phyloP scores from a whole-genome alignment of 1,140 invertebrate genomes.

The Conus betulinus region DNA sequence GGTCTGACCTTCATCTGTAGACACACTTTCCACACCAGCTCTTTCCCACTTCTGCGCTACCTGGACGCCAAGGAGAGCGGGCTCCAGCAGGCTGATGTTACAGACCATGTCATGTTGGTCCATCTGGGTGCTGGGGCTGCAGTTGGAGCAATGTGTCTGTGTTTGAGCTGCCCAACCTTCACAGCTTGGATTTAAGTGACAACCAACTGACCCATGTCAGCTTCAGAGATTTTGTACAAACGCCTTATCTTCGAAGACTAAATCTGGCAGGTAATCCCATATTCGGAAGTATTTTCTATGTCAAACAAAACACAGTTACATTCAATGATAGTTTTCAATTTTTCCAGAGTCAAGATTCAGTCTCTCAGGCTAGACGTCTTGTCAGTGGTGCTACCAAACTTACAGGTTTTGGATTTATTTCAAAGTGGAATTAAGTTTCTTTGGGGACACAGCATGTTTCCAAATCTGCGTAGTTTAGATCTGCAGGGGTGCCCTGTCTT shows the following conservation, averaged over 20 bases:
- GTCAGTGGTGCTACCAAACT: background rate
- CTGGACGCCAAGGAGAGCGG: no score
- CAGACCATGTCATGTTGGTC: background rate
- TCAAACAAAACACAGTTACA: background rate
- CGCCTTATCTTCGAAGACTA: background rate
- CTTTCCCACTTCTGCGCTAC: no score
- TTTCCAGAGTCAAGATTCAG: background rate
- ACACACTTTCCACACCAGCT: no score
- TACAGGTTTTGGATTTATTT: background rate
- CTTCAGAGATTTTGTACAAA: background rate
- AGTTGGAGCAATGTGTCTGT: background rate
- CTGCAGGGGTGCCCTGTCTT: background rate
- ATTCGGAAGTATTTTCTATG: slow-evolving; percentile 1
- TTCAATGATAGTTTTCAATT: background rate
- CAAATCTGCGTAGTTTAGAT: background rate
- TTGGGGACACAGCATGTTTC: background rate
- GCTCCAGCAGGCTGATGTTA: no score
- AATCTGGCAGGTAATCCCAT: background rate
- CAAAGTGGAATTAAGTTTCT: background rate
- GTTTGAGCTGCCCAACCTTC: background rate
- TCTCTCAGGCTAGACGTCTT: background rate
- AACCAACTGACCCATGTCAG: background rate
- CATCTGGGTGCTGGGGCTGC: background rate
- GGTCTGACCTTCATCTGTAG: no score
- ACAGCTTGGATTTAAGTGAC: slow-evolving; percentile 28